Evolutionary conservation across 2,888 invertebrate genomes (phyloP).

Genomic region (Lypha dubia): DNA sequence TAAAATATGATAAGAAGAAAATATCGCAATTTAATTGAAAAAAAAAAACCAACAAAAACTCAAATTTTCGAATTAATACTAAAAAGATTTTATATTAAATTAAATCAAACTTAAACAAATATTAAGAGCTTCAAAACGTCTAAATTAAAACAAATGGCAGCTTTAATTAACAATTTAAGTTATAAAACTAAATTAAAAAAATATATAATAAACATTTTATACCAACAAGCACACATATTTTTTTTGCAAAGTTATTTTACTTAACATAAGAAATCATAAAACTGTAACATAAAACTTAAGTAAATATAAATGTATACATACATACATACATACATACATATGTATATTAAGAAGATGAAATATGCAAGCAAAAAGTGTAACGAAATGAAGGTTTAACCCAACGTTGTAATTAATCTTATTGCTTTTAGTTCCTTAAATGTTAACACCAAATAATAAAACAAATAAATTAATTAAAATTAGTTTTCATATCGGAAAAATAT

Average conservation of each 20-base stretch:
- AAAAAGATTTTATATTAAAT: slow-evolving; percentile 7
- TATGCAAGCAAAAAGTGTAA: slow-evolving; percentile 9
- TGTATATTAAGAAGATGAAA: not conserved
- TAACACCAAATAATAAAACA: slow-evolving; percentile 48
- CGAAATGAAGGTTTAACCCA: slow-evolving; percentile 50
- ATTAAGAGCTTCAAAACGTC: not conserved
- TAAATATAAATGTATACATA: too few species aligned
- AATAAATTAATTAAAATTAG: slow-evolving; percentile 46
- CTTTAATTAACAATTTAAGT: slow-evolving; percentile 1
- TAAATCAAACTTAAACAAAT: not conserved
- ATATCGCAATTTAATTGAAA: slow-evolving; percentile 35
- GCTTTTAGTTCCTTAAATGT: slow-evolving; percentile 15
- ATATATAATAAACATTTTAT: slow-evolving; percentile 8
- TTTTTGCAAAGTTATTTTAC: slow-evolving; percentile 16
- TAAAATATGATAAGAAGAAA: slow-evolving; percentile 29
- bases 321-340: too few species aligned
- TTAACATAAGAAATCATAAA: slow-evolving; percentile 6
- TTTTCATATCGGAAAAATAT: slow-evolving; percentile 16
- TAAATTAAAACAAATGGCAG: slow-evolving; percentile 24
- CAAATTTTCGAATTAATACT: not conserved
- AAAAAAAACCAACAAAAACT: not conserved
- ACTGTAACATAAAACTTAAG: not conserved
- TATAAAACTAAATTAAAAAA: slow-evolving; percentile 31
- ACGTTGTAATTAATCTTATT: slow-evolving; percentile 29
- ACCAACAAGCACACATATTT: not conserved